A percentile compares a stretch with the other conserved stretches of the same genome.
phyloP scores from a whole-genome alignment of 2,888 invertebrate genomes.

The Punctoribates punctum region DNA sequence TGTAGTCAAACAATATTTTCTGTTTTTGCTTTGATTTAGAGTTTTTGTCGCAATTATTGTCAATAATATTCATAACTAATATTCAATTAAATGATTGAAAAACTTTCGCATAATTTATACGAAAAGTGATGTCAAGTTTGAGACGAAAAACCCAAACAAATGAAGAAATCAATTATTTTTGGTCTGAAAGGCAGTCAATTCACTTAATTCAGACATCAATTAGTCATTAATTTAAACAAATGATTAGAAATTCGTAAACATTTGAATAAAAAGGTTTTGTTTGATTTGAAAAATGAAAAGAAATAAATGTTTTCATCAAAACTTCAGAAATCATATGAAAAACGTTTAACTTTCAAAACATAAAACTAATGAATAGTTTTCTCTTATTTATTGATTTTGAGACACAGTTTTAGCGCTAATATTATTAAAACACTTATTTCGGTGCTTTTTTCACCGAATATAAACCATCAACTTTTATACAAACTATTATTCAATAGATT shows the following conservation, averaged over 20 bases:
- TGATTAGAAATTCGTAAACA: not conserved
- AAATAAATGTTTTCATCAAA: not conserved
- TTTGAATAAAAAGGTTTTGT: not conserved
- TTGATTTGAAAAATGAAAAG: not conserved
- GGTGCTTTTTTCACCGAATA: not conserved
- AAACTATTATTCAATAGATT: not conserved
- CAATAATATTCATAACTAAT: constrained; percentile 15
- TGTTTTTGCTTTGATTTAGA: not conserved
- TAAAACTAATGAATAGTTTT: constrained; percentile 27
- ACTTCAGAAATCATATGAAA: constrained; percentile 11
- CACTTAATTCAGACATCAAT: not conserved
- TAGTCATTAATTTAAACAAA: not conserved
- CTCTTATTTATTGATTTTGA: constrained; percentile 15
- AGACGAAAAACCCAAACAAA: not conserved
- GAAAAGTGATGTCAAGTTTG: not conserved
- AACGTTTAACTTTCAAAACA: not conserved
- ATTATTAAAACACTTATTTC: not conserved
- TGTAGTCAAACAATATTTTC: constrained; percentile 31
- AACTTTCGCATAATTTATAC: not conserved
- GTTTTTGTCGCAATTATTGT: not conserved
- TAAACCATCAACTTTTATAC: not conserved
- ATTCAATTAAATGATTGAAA: not conserved
- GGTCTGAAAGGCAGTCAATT: not conserved
- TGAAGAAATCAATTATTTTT: not conserved
- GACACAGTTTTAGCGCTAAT: constrained; percentile 25